These are phyloP conservation scores for Camelus bactrianus DNA, from an alignment of 2,113 vertebrate genomes.

Conservation along the genomic window DNA sequence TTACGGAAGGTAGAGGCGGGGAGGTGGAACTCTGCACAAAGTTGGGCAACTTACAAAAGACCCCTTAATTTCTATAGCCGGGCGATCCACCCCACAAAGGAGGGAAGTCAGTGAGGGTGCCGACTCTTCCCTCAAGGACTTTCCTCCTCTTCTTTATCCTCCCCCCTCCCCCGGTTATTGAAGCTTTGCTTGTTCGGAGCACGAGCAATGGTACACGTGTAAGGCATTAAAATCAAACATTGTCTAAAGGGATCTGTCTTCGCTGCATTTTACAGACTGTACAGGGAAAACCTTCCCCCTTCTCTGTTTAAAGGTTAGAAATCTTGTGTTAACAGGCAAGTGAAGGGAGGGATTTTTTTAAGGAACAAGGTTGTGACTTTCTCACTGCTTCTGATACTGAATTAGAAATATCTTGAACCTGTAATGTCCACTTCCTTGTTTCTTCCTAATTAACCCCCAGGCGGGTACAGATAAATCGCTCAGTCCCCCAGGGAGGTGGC, in stretches of 20 bases:
- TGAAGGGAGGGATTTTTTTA: no score
- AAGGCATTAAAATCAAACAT: background rate
- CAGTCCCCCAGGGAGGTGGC: rapidly evolving
- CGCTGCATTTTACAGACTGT: rapidly evolving
- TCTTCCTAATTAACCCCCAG: background rate
- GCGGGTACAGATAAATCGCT: background rate
- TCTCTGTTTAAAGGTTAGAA: background rate
- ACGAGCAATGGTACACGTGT: background rate
- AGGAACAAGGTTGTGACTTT: background rate
- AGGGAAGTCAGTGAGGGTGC: conserved; percentile 75
- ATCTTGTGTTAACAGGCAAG: rapidly evolving
- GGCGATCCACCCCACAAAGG: conserved; percentile 74
- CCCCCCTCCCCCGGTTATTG: background rate
- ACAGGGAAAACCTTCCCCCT: background rate
- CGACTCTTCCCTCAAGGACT: conserved; percentile 55
- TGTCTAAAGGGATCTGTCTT: rapidly evolving
- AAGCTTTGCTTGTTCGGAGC: background rate
- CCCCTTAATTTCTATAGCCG: conserved; percentile 81
- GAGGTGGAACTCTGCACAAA: conserved; percentile 64
- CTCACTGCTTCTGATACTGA: background rate
- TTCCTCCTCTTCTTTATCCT: conserved; percentile 36
- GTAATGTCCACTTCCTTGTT: background rate
- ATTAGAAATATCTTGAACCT: background rate
- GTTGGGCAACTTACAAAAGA: conserved; percentile 85
- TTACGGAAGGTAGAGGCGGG: conserved; percentile 65